A percentile compares a stretch with the other conserved stretches of the same genome.
Evolutionary conservation across 2,113 vertebrate species (phyloP).

Genomic region (Capra hircus): DNA sequence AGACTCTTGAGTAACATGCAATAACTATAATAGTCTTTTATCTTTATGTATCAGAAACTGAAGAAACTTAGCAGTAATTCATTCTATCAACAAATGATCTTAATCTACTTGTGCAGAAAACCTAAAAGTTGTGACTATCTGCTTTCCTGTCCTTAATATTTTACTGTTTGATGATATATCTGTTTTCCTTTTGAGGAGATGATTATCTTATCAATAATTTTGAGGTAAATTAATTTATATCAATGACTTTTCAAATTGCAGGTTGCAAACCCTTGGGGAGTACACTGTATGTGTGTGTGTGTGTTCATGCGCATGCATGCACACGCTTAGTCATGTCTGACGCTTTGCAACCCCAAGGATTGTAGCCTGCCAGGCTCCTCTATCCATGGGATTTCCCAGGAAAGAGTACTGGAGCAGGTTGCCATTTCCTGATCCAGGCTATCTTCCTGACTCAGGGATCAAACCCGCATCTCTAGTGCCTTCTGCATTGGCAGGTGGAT

Average conservation of each 20-base stretch:
- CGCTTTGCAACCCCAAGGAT: background rate
- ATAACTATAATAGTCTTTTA: background rate
- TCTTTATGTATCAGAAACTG: background rate
- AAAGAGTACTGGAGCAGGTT: background rate
- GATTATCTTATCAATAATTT: background rate
- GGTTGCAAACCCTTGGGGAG: background rate
- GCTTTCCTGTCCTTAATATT: background rate
- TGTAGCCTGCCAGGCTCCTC: background rate
- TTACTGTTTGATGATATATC: background rate
- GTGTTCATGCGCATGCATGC: rapidly evolving
- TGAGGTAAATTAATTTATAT: background rate
- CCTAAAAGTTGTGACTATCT: background rate
- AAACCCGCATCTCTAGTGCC: background rate
- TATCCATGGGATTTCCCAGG: background rate
- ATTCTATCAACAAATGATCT: background rate
- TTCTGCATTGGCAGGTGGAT: background rate
- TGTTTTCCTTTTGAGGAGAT: background rate
- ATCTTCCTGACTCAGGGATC: background rate
- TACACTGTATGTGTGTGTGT: background rate
- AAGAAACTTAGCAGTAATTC: background rate
- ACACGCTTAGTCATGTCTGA: background rate
- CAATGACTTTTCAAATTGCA: background rate
- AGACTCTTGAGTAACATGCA: background rate
- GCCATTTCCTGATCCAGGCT: background rate
- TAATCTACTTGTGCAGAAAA: background rate